Evolutionary conservation across 2,797 vertebrate species (phyloP), one percentile per base, ranked within the genome.

Genomic region (Anguilla anguilla): DNA sequence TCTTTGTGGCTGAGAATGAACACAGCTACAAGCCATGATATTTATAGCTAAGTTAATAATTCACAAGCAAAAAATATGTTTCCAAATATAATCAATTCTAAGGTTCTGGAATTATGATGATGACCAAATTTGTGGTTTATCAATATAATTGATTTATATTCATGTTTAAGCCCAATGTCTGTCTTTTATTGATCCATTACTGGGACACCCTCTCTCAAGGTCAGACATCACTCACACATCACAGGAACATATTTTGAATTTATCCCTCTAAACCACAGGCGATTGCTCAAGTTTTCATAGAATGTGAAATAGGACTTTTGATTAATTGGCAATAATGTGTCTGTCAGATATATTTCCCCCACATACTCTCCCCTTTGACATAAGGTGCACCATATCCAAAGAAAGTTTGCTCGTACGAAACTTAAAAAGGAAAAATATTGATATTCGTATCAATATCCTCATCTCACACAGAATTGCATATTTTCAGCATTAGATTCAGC

Each of bases 101-200:
- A 81, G 69, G 28, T 88, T 81, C 59, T 84, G 67, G 85, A 87
- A 83, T 79, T 90, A 87, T 90, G 88, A 89, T 83, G 85, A 81
- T 89, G 87, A 91, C 89, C 89, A 86, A 90, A 90, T 91, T 89
- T 91, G 81, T 84, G 74, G 82, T 82, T 90, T 90, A 90, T 90
- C 89, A 90, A 89, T 84, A 67, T 89, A 92, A 49, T 51, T 82
- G 43, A 82, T 82, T 82, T 86, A 87, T 85, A 79, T 69, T 6
- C 83, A 69, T 86, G 89, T 87, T 88, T 59, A 83, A 88, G 88
- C 85, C 86, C 87, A 87, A 86, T 67, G 43, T 89, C 87, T 64
- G 31, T 49, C 69, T 92, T 90, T 87, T 89, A 92, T 90, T 84
- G 92, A 93, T 91, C 86, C 67, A 19, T 46, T 64, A 86, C 83